phyloP scores from a whole-genome alignment of 2,113 vertebrate species.

The Sigmodon hispidus region DNA sequence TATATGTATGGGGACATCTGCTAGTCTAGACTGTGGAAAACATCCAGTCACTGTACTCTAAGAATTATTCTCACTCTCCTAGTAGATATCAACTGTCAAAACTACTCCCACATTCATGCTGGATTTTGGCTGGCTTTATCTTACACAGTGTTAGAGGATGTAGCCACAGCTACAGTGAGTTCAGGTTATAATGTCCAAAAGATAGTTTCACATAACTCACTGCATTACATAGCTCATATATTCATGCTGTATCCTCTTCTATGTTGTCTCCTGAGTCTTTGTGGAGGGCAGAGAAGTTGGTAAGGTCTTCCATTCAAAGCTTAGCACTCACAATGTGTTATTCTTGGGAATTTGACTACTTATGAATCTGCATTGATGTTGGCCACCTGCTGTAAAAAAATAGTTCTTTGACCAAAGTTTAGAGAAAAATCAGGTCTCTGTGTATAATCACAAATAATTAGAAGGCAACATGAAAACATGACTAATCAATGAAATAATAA shows the following conservation, averaged over 20 bases:
- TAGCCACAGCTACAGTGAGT: background rate
- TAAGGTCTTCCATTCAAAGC: background rate
- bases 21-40: background rate
- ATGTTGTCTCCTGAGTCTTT: background rate
- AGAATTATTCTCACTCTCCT: background rate
- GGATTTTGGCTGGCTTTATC: background rate
- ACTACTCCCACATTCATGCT: background rate
- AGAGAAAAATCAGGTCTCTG: background rate
- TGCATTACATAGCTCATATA: background rate
- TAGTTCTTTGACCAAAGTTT: background rate
- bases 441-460: background rate
- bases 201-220: background rate
- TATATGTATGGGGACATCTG: background rate
- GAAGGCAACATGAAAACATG: background rate
- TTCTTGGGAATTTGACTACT: background rate
- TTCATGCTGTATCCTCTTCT: background rate
- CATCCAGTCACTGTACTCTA: too few species aligned
- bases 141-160: background rate
- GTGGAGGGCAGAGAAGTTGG: fast-evolving
- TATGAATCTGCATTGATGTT: background rate
- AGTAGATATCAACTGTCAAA: background rate
- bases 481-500: background rate
- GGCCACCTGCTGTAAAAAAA: too few species aligned
- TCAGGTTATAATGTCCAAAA: background rate
- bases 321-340: background rate